These are phyloP conservation scores for Aspidiotus destructor DNA, from an alignment of 2,888 invertebrate genomes.

Conservation along the genomic window DNA sequence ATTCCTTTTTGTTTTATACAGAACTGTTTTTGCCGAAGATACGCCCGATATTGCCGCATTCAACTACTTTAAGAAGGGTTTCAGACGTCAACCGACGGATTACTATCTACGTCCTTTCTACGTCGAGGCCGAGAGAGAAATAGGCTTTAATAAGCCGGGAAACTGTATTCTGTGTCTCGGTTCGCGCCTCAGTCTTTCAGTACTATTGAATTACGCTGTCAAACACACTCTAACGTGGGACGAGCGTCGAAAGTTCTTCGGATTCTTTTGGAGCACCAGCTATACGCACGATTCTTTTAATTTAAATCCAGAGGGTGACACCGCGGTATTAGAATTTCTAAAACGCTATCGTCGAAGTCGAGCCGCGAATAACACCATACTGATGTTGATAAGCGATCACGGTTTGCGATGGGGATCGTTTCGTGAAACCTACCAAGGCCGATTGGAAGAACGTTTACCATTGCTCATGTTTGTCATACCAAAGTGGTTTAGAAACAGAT, in stretches of 20 bases:
- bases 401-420: slow-evolving; percentile 80
- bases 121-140: slow-evolving; percentile 54
- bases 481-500: slow-evolving; percentile 55
- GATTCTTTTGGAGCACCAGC: slow-evolving; percentile 73
- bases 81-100: slow-evolving; percentile 69
- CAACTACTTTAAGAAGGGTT: slow-evolving; percentile 68
- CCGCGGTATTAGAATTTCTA: slow-evolving; percentile 52
- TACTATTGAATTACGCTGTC: slow-evolving; percentile 60
- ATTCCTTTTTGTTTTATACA: slow-evolving; percentile 36
- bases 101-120: slow-evolving; percentile 71
- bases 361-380: slow-evolving; percentile 55
- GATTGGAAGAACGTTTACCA: slow-evolving; percentile 79
- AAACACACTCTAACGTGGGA: slow-evolving; percentile 47
- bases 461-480: slow-evolving; percentile 63
- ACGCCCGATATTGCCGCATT: slow-evolving; percentile 66
- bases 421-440: slow-evolving; percentile 71
- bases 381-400: slow-evolving; percentile 75
- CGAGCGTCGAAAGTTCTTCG: slow-evolving; percentile 55
- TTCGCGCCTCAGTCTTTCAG: slow-evolving; percentile 56
- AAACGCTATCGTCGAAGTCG: slow-evolving; percentile 46
- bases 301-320: slow-evolving; percentile 64
- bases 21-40: slow-evolving; percentile 76
- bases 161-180: slow-evolving; percentile 64
- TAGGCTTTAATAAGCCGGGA: slow-evolving; percentile 51
- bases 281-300: slow-evolving; percentile 78